Conservation (phyloP, 2,113 vertebrate species). For the Camelus dromedarius region DNA sequence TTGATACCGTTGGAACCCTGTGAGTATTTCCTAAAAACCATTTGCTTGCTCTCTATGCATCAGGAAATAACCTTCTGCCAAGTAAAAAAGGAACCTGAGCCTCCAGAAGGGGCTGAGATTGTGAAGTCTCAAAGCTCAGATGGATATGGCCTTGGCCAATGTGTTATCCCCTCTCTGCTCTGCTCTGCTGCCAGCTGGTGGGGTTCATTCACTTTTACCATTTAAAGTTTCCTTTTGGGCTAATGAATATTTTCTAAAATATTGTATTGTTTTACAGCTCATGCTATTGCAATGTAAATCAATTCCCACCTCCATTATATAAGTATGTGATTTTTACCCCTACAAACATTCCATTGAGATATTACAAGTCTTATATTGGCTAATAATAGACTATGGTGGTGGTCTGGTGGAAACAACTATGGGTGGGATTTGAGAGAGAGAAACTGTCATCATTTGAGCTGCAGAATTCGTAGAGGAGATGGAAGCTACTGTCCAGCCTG, state of each 20-base stretch:
- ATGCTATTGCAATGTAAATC: constrained; percentile 63
- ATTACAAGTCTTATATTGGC: constrained; percentile 73
- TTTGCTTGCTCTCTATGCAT: constrained; percentile 34
- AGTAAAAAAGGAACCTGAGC: constrained; percentile 41
- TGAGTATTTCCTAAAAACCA: background rate
- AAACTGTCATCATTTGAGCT: background rate
- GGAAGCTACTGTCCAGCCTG: background rate
- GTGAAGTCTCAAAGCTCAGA: constrained; percentile 18
- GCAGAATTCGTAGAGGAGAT: background rate
- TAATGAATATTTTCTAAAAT: constrained; percentile 79
- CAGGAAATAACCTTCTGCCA: constrained; percentile 53
- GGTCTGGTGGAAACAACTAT: constrained; percentile 72
- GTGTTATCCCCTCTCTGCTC: background rate
- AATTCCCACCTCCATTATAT: constrained; percentile 77
- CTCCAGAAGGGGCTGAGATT: constrained; percentile 6
- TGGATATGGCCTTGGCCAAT: background rate
- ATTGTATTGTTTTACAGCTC: constrained; percentile 67
- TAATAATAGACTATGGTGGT: constrained; percentile 75
- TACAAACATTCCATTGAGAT: constrained; percentile 77
- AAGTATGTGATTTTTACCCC: constrained; percentile 60
- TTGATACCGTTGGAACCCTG: background rate
- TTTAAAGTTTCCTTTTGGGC: constrained; percentile 73
- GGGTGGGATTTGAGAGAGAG: constrained; percentile 57
- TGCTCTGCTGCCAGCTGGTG: constrained; percentile 40
- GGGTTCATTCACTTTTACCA: constrained; percentile 40